Evolutionary conservation across 2,797 vertebrate species (phyloP).

Genomic region (Syngnathus acus): DNA sequence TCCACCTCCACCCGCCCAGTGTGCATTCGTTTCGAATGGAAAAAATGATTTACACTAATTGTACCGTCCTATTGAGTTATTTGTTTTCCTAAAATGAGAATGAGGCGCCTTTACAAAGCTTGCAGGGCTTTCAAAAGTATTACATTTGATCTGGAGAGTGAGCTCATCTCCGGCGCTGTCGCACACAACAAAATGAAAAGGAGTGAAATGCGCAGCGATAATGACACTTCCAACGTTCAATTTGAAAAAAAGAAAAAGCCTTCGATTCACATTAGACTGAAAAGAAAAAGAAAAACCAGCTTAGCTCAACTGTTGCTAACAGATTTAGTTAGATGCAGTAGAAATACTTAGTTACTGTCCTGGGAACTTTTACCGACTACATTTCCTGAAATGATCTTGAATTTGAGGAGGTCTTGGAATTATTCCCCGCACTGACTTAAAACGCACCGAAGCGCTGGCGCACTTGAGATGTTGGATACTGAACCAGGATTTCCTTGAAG

Average conservation of each 20-base stretch:
- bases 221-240: slow-evolving; percentile 5
- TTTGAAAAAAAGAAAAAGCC: neutral
- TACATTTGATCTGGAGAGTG: slow-evolving; percentile 3
- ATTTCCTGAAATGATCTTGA: too few relatives aligned
- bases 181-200: slow-evolving; percentile 3
- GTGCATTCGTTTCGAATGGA: slow-evolving; percentile 34
- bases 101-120: slow-evolving; percentile 20
- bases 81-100: slow-evolving; percentile 25
- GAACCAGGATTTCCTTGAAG: too few relatives aligned
- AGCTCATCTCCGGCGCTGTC: neutral
- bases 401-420: too few relatives aligned
- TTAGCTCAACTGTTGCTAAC: neutral
- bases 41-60: slow-evolving; percentile 45
- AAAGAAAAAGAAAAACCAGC: neutral
- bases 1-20: slow-evolving; percentile 5
- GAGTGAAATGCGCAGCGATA: neutral
- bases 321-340: neutral
- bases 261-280: neutral
- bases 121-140: slow-evolving; percentile 16
- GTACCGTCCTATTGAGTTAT: slow-evolving; percentile 23
- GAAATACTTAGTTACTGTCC: neutral
- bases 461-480: too few relatives aligned
- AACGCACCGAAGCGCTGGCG: too few relatives aligned
- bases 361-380: neutral
- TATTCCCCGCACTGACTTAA: too few relatives aligned